Conservation (phyloP, 2,113 vertebrate genomes). For the Aramus guarauna region DNA sequence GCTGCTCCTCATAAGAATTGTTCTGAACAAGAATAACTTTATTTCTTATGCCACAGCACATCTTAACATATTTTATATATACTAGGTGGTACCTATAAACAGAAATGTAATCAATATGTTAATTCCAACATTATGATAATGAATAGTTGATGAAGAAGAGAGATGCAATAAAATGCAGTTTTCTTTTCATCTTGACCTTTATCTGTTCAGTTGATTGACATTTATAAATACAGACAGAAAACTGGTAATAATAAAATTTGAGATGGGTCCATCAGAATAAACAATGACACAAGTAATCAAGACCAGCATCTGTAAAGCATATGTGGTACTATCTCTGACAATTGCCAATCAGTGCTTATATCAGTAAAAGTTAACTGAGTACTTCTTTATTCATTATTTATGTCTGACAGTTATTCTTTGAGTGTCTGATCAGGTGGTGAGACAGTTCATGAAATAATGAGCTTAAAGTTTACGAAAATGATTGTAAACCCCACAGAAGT, state of each 20-base stretch:
- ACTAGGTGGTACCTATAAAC: background rate
- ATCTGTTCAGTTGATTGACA: background rate
- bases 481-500: background rate
- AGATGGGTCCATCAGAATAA: background rate
- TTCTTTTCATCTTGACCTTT: background rate
- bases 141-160: background rate
- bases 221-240: background rate
- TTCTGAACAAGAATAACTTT: background rate
- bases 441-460: background rate
- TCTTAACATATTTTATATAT: background rate
- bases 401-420: background rate
- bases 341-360: background rate
- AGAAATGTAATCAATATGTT: background rate
- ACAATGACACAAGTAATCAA: background rate
- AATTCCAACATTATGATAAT: background rate
- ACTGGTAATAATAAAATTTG: background rate
- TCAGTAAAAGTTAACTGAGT: background rate
- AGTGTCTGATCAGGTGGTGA: background rate
- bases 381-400: background rate
- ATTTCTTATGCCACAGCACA: background rate
- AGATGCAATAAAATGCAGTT: background rate
- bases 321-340: background rate
- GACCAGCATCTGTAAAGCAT: background rate
- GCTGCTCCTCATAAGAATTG: background rate
- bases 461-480: background rate